phyloP scores from a whole-genome alignment of 2,113 vertebrate genomes.

The Bolborhynchus lineola region DNA sequence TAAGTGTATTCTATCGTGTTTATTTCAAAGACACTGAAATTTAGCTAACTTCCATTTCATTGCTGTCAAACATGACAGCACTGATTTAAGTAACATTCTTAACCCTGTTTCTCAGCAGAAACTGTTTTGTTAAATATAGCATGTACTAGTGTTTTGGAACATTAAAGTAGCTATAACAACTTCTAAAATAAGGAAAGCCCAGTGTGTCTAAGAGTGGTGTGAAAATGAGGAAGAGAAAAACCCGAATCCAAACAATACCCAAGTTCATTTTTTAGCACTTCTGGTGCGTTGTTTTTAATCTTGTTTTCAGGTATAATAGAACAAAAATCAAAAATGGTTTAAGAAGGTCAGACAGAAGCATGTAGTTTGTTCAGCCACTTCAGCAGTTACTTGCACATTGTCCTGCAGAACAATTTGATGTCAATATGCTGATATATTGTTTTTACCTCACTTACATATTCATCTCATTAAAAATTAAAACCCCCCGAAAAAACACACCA shows the following conservation, averaged over 20 bases:
- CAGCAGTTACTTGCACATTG: neutral
- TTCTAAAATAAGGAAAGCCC: neutral
- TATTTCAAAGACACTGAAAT: neutral
- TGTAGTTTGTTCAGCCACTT: neutral
- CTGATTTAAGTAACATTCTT: neutral
- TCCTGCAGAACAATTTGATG: neutral
- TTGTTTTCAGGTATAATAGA: neutral
- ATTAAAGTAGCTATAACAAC: neutral
- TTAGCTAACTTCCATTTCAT: neutral
- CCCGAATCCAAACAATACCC: accelerated
- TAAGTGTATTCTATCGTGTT: neutral
- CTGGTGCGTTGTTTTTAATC: neutral
- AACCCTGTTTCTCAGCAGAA: neutral
- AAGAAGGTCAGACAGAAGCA: neutral
- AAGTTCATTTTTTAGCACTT: neutral
- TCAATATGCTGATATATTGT: neutral
- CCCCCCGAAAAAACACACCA: neutral
- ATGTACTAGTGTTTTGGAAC: neutral
- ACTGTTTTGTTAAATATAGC: neutral
- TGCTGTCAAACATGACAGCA: neutral
- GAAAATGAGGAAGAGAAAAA: neutral
- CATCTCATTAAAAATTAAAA: neutral
- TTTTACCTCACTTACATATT: neutral
- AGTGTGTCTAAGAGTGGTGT: neutral
- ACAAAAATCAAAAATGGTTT: neutral